Conservation (phyloP, 2,113 vertebrate genomes). For the Trochalopteron elliotii region DNA sequence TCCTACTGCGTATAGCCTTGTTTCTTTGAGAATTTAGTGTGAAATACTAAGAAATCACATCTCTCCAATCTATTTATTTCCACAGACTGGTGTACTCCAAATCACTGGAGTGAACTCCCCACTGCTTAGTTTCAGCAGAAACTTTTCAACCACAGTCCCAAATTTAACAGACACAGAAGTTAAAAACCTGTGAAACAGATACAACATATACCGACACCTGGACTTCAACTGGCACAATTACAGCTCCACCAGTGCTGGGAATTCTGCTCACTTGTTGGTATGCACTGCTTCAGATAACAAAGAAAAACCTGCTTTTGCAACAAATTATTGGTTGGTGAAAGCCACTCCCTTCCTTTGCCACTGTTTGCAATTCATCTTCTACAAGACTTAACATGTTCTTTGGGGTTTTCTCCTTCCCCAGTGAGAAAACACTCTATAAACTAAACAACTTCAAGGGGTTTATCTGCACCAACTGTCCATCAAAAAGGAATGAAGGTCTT, state of each 20-base stretch:
- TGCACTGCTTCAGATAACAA: background rate
- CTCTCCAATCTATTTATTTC: background rate
- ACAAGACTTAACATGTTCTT: conserved; percentile 35
- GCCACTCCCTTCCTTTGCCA: conserved; percentile 8
- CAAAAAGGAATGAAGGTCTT: background rate
- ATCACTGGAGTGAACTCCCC: background rate
- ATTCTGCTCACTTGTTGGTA: background rate
- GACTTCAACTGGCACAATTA: background rate
- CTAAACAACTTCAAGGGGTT: background rate
- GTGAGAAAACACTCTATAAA: background rate
- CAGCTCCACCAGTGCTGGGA: background rate
- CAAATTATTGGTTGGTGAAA: background rate
- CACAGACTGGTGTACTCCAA: background rate
- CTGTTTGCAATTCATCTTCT: conserved; percentile 11
- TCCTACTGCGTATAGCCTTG: background rate
- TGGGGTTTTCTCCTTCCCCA: conserved; percentile 8
- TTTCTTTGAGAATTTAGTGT: background rate
- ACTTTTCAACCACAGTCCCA: background rate
- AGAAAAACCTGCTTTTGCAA: conserved; percentile 18
- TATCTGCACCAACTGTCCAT: background rate
- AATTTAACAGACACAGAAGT: background rate
- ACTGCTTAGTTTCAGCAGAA: background rate
- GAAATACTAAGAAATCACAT: background rate
- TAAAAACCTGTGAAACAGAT: background rate
- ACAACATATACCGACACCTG: background rate